Evolutionary conservation across 2,113 vertebrate genomes (phyloP), one percentile per base, ranked within the genome.

Genomic region (Hyla sarda): DNA sequence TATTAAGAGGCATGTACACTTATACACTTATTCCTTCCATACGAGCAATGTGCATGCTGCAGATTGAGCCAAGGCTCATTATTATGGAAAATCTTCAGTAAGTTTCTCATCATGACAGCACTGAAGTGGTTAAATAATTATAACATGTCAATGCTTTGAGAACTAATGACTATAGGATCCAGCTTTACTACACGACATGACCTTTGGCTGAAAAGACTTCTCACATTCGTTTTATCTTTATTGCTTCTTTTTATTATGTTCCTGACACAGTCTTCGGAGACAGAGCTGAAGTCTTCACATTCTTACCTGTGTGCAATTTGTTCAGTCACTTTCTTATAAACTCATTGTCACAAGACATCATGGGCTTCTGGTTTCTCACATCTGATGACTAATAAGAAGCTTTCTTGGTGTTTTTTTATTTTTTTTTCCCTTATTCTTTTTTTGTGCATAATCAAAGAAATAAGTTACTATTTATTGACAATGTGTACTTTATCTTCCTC

Each of bases 181-280:
- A 54, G 58, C 77, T 62, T 80, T 62, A 58, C 77, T 80, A 62
- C 54, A 79, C 58, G 76, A 62, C 34, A 17, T 80, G 77, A 62
- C 77, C 77, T 80, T 80, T 80, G 77, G 17, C 32, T 45, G 58
- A 60, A 58, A 62, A 80, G 77, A 80, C 34, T 62, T 25, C 77
- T 23, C 48, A 60, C 48, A 32, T 79, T 79, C 32, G 56, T 45
- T 79, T 78, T 79, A 41, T 32, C 34, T 80, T 62, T 62, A 79
- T 80, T 80, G 34, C 52, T 80, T 62, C 77, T 45, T 60, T 62
- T 80, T 80, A 41, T 80, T 80, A 80, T 80, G 25, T 45, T 7
- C 56, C 56, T 62, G 77, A 80, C 54, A 79, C 58, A 41, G 77
- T 60, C 56, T 80, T 34, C 52, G 41, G 34, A 80, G 77, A 80